These are phyloP conservation scores for Vanessa cardui DNA, from an alignment of 2,888 invertebrate species.

Conservation along the genomic window DNA sequence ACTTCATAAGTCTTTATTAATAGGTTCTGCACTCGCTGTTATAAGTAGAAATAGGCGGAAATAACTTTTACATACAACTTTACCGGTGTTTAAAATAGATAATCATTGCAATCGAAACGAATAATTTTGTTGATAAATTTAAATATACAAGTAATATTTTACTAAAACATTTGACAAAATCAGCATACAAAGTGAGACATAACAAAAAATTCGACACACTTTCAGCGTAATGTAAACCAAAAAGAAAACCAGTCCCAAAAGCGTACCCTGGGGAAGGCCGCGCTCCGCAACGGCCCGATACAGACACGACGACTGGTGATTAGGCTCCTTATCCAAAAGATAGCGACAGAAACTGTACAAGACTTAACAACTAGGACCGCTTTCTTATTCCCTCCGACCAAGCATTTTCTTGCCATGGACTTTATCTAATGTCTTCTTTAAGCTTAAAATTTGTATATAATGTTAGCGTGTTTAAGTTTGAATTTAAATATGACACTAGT, in stretches of 20 bases:
- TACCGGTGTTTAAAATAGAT: background rate
- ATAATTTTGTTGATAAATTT: too few relatives aligned
- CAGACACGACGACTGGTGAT: slow-evolving; percentile 82
- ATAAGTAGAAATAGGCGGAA: slow-evolving; percentile 25
- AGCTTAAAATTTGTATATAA: slow-evolving; percentile 76
- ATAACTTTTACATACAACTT: slow-evolving; percentile 17
- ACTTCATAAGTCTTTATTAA: slow-evolving; percentile 79
- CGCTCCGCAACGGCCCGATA: slow-evolving; percentile 77
- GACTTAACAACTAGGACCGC: slow-evolving; percentile 83
- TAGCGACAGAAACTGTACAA: slow-evolving; percentile 82
- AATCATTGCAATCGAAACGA: background rate
- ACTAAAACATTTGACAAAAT: slow-evolving; percentile 65
- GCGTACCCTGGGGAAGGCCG: slow-evolving; percentile 77
- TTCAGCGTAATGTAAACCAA: slow-evolving; percentile 81
- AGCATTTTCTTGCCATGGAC: slow-evolving; percentile 77
- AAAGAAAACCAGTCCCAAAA: slow-evolving; percentile 82
- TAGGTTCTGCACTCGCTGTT: slow-evolving; percentile 66
- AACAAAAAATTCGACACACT: slow-evolving; percentile 81
- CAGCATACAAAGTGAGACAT: slow-evolving; percentile 70
- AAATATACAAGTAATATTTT: slow-evolving; percentile 1
- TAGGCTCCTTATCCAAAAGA: slow-evolving; percentile 82
- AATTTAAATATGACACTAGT: slow-evolving; percentile 24
- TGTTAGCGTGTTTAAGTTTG: slow-evolving; percentile 58
- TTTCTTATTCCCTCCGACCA: slow-evolving; percentile 80
- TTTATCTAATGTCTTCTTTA: slow-evolving; percentile 74